Evolutionary conservation across 1,140 invertebrate species (phyloP), one percentile per base, ranked within the genome.

Genomic region (Bicyclus anynana): DNA sequence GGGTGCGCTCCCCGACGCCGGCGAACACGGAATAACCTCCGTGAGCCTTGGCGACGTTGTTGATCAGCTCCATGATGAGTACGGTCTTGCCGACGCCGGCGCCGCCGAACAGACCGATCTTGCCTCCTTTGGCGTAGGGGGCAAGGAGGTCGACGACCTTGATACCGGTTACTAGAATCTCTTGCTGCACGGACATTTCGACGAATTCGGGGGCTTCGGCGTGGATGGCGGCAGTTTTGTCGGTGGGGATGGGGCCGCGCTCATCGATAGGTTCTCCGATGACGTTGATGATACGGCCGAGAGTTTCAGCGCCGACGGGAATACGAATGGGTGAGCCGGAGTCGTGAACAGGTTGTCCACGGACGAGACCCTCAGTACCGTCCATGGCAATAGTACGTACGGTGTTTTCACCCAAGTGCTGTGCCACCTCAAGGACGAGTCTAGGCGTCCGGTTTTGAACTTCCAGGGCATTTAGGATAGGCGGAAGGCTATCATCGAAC

Each of bases 11-110:
- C 44, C 98, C 98, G 4, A 99, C 98, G 73, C 98, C 98, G 79
- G 98, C 98, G 86, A 99, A 99, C 59, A 99, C 98, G 1, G 98
- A 99, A 90, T 99, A 99, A 94, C 98, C 98, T 93, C 98, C 98
- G 89, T 99, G 98, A 76, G 98, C 98, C 87, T 99, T 99, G 66
- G 98, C 98, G n/a, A 99, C 97, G 75, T 99, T 99, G 93, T 99
- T 99, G 80, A 99, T 99, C 67, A 99, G 92, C 90, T 99, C 98
- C 98, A 99, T 99, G 91, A 99, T 99, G 59, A 99, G 91, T 90
- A 99, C 98, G 90, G 98, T 99, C 90, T 99, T 99, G 52, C 98
- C 98, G 67, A 99, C 98, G 85, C 98, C 98, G 73, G 98, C 98
- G 89, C 98, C 98, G 65, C 98, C 98, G 81, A 99, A 99, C 14